Evolutionary conservation across 23 tunicate species (phyloP), one percentile per base, ranked within the genome.

Genomic region (Clavelina lepadiformis): DNA sequence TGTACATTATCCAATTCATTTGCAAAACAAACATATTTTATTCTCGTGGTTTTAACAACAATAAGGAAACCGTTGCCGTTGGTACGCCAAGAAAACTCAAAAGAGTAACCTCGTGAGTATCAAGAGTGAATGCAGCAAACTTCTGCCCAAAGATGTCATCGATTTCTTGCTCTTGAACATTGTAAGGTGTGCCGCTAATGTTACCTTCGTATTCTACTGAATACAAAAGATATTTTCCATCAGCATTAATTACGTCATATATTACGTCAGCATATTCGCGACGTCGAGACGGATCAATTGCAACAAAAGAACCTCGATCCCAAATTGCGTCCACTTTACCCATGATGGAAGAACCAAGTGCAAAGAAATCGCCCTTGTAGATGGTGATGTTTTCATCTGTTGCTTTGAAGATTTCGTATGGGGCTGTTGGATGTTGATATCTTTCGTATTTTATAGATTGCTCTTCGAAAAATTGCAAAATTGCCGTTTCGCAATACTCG

Each of bases 221-320:
- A 28, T 63, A 35, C 33, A 85, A 29, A 34, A 77, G 44, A 67
- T 76, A 69, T 33, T 38, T 61, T 19, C 61, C 32, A 5, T 46
- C 26, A 11, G 68, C 21, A 8, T 62, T 33, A 69, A 85, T 70
- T 18, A 77, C 2, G 4, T 60, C 46, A 1, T 26, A 21, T 63
- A 85, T 69, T 1, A 71, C 19, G 3, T 52, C 52, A 6, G 70
- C 60, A 35, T 85, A 85, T n/a, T 56, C 3, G 8, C 18, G 3
- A 30, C 79, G 47, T 3, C 70, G 34, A 7, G 33, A 56, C 24
- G 52, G 26, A 63, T 85, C 71, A 4, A 85, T 77, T 5, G 94
- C 94, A 22, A 78, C 78, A 15, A 76, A 71, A 5, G 79, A 38
- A 0, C 72, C 84, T n/a, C 84, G 59, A 61, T 85, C 94, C 69